Evolutionary conservation across 1,140 invertebrate species (phyloP).

Genomic region (Drosophila sproati): DNA sequence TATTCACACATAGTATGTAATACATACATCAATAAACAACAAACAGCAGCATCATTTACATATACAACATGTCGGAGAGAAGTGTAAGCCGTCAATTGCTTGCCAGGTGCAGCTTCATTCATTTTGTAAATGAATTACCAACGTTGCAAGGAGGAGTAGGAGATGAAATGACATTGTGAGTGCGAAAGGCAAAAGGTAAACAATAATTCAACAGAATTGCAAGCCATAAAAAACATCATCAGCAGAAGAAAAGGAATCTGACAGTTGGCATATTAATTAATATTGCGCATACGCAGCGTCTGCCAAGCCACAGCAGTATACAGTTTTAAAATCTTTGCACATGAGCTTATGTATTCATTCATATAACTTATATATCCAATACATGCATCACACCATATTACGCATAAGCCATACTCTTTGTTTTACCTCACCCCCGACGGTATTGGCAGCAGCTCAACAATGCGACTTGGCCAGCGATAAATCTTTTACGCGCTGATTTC

Average conservation of each 20-base stretch:
- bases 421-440: conserved; percentile 24
- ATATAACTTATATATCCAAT: background rate
- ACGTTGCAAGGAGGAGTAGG: conserved; percentile 11
- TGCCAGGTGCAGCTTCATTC: conserved; percentile 58
- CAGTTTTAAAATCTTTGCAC: conserved; percentile 36
- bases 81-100: conserved; percentile 48
- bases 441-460: conserved; percentile 54
- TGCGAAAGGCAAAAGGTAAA: conserved; percentile 45
- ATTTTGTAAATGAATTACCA: conserved; percentile 80
- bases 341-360: conserved; percentile 8
- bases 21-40: conserved; percentile 35
- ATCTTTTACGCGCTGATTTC: conserved; percentile 70
- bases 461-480: conserved; percentile 61
- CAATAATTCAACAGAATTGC: conserved; percentile 40
- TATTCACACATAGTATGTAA: background rate
- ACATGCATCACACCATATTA: conserved; percentile 9
- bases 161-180: conserved; percentile 5
- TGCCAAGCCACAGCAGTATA: conserved; percentile 23
- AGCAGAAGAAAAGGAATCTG: conserved; percentile 8
- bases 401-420: conserved; percentile 15
- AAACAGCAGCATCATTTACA: conserved; percentile 51
- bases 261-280: conserved; percentile 62
- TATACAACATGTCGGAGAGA: conserved; percentile 49
- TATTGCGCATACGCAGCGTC: conserved; percentile 70
- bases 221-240: conserved; percentile 27